Conservation (phyloP, 2,113 vertebrate species). For the Antigone vipio region DNA sequence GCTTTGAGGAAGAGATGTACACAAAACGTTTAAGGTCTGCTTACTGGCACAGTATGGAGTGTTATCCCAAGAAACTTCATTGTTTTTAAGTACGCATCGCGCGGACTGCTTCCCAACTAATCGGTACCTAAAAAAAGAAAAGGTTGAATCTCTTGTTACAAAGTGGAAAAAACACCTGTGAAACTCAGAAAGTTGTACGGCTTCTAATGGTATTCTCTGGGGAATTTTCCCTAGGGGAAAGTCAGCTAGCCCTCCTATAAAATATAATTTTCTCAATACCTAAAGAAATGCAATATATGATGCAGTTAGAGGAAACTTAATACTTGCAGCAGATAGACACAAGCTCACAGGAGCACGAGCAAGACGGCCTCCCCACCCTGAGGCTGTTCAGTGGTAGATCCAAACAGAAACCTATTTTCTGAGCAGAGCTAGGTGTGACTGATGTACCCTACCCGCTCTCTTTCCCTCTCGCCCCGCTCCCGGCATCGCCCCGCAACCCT, state of each 20-base stretch:
- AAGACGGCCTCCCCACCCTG: neutral
- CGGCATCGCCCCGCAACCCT: neutral
- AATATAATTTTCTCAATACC: neutral
- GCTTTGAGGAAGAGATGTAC: neutral
- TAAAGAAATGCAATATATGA: neutral
- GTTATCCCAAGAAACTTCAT: accelerated
- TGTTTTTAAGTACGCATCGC: accelerated
- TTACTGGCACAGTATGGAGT: neutral
- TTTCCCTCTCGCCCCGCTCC: neutral
- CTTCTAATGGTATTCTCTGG: neutral
- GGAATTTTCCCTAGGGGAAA: neutral
- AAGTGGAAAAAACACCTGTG: no score
- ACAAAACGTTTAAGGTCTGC: neutral
- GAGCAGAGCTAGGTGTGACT: neutral
- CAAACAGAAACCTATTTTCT: neutral
- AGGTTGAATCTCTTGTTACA: neutral
- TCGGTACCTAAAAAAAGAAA: neutral
- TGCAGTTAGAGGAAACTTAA: neutral
- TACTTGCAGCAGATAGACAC: neutral
- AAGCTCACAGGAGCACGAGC: neutral
- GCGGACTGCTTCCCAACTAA: accelerated
- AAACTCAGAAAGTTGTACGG: neutral
- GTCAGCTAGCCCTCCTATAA: neutral
- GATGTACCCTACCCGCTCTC: accelerated
- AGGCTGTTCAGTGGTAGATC: accelerated